Evolutionary conservation across 2,113 vertebrate genomes (phyloP), one percentile per base, ranked within the genome.

Genomic region (Ardeotis arabs): DNA sequence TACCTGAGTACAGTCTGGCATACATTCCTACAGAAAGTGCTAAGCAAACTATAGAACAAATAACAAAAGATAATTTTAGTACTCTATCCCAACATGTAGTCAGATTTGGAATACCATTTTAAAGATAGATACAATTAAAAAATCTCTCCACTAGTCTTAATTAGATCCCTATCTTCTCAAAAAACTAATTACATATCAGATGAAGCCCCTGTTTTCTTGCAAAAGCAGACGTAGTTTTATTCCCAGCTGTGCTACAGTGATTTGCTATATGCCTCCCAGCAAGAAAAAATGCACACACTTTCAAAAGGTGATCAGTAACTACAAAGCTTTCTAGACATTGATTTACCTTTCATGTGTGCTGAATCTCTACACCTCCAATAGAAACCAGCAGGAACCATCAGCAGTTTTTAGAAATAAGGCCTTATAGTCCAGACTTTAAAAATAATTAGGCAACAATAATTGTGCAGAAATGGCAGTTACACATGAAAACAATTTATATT

Each of bases 161-260:
- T 96, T 96, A 94, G 87, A 89, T 89, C 19, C 10, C 68, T 37
- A 22, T 60, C 86, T 84, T 82, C 62, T 59, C 56, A 68, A 28
- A 90, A 89, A 95, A 56, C 27, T 95, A 96, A 96, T 96, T 97
- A 95, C 80, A 79, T 37, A 39, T 84, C 77, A 95, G 60, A 64
- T 41, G 53, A 89, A 95, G 35, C 66, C 89, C 58, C 66, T 69
- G 9, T 56, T 72, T 78, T 89, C 49, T 82, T 79, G 33, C 39
- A 89, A 79, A 82, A 45, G 53, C 53, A 86, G 67, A 91, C 45
- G 37, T 13, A 83, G 23, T 35, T 92, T 37, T 92, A 67, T 93
- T 96, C 82, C 84, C 90, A 92, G 85, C 16, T 80, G 59, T n/a
- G 44, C 56, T 78, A 73, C 66, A 78, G n/a, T 66, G 62, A 69